phyloP scores from a whole-genome alignment of 2,797 vertebrate genomes.

The Gymnodraco acuticeps region DNA sequence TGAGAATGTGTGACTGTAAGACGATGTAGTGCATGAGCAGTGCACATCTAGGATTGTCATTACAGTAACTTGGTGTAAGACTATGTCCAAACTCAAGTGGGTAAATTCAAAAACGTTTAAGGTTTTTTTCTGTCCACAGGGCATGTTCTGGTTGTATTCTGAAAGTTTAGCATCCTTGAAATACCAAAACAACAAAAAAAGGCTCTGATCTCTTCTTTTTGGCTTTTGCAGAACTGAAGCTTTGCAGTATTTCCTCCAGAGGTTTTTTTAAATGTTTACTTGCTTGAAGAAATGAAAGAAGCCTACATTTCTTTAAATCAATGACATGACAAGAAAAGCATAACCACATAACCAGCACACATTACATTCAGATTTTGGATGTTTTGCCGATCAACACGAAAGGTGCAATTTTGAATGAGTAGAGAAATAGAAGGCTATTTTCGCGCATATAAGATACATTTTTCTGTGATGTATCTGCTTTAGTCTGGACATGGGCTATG shows the following conservation, averaged over 20 bases:
- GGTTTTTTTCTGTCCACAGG: neutral
- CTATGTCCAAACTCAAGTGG: conserved; percentile 10
- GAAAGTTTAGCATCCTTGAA: conserved; percentile 22
- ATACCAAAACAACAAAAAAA: conserved; percentile 18
- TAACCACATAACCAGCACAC: conserved; percentile 13
- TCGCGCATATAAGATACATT: neutral
- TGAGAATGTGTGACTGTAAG: conserved; percentile 29
- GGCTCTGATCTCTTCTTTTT: conserved; percentile 14
- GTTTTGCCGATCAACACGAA: conserved; percentile 21
- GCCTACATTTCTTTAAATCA: conserved; percentile 12
- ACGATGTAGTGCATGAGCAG: conserved; percentile 26
- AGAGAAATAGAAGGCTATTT: neutral
- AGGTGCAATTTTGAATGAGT: neutral
- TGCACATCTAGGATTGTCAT: conserved; percentile 14
- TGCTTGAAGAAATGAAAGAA: conserved; percentile 14
- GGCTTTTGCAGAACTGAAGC: conserved; percentile 8
- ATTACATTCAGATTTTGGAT: neutral
- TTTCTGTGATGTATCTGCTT: conserved; percentile 13
- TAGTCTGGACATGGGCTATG: neutral
- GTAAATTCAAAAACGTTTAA: conserved; percentile 18
- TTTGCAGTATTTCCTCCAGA: conserved; percentile 30
- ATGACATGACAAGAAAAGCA: conserved; percentile 22
- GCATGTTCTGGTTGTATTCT: conserved; percentile 20
- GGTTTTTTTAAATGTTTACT: conserved; percentile 25
- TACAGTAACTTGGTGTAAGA: neutral